Conservation (phyloP, 2,888 invertebrate species). For the Limnephilus rhombicus region DNA sequence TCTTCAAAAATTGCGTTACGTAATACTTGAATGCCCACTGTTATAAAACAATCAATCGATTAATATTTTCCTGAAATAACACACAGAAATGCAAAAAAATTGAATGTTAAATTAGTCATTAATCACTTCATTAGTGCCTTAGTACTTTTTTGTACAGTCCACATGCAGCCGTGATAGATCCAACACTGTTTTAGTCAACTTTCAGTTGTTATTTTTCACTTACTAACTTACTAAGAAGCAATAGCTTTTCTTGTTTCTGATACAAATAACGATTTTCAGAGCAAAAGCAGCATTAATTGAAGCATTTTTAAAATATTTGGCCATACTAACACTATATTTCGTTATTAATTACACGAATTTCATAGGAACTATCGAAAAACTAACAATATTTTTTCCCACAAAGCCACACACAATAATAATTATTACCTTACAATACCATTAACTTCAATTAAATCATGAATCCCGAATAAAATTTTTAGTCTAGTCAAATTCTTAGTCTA, state of each 20-base stretch:
- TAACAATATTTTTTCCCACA: slow-evolving; percentile 31
- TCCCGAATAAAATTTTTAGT: neutral
- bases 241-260: neutral
- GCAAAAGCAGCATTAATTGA: neutral
- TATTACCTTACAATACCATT: neutral
- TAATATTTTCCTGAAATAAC: neutral
- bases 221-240: neutral
- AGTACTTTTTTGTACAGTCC: neutral
- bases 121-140: no score
- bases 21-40: no score
- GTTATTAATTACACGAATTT: neutral
- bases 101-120: no score
- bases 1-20: no score
- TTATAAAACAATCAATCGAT: neutral
- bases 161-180: no score
- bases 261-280: neutral
- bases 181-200: neutral
- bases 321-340: neutral
- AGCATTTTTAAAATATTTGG: slow-evolving; percentile 3
- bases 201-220: neutral
- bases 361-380: slow-evolving; percentile 34
- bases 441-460: neutral
- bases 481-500: neutral
- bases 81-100: neutral
- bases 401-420: slow-evolving; percentile 15